These are phyloP conservation scores for Xestia c-nigrum DNA, from an alignment of 2,888 invertebrate genomes.

Conservation along the genomic window DNA sequence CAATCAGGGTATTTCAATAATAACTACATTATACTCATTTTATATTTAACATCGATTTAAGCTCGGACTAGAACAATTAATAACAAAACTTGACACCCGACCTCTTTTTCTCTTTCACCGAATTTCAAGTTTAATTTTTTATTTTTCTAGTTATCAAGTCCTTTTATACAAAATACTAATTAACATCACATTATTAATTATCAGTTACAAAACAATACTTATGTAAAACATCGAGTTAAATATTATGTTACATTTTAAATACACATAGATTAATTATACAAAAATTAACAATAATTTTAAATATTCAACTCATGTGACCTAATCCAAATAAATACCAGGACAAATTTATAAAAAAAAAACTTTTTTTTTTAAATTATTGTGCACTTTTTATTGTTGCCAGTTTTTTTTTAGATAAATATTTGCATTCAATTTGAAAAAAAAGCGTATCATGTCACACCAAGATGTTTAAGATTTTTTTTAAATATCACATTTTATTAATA, in stretches of 20 bases:
- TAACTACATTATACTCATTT: slow-evolving; percentile 58
- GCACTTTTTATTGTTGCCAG: not conserved
- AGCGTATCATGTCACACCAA: slow-evolving; percentile 22
- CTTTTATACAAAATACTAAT: slow-evolving; percentile 61
- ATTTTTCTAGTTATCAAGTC: slow-evolving; percentile 52
- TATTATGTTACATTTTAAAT: slow-evolving; percentile 12
- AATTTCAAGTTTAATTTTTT: slow-evolving; percentile 36
- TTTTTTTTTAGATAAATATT: not conserved
- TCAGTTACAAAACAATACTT: slow-evolving; percentile 52
- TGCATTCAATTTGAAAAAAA: not conserved
- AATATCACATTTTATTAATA: slow-evolving; percentile 47
- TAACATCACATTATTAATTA: slow-evolving; percentile 63
- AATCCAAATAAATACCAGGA: not conserved
- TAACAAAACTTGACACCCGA: slow-evolving; percentile 30
- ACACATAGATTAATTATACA: slow-evolving; percentile 5
- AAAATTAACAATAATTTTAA: slow-evolving; percentile 21
- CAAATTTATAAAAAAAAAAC: not conserved
- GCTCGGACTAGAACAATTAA: slow-evolving; percentile 58
- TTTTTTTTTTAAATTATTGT: not conserved
- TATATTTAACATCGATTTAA: slow-evolving; percentile 65
- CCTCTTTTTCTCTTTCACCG: not conserved
- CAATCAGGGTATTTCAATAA: slow-evolving; percentile 63
- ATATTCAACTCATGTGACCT: not conserved
- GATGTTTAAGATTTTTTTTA: not conserved
- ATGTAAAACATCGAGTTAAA: slow-evolving; percentile 41